Evolutionary conservation across 92 coral and sea anemone species (phyloP).

Genomic region (Porites rus): DNA sequence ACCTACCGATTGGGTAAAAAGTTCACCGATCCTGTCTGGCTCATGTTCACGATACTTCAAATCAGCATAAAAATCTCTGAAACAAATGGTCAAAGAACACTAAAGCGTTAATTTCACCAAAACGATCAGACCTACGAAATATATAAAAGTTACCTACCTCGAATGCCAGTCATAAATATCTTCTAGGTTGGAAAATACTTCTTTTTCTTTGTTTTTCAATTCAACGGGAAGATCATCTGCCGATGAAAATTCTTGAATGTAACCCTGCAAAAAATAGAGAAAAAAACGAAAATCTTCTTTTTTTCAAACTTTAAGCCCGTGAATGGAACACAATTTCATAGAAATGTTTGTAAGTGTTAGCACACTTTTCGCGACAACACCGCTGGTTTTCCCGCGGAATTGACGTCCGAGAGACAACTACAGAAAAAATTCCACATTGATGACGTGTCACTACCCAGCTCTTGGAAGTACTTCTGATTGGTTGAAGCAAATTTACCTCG

Average conservation of each 20-base stretch:
- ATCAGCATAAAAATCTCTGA: slow-evolving; percentile 67
- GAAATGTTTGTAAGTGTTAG: too few relatives aligned
- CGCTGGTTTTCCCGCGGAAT: too few relatives aligned
- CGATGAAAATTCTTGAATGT: slow-evolving; percentile 66
- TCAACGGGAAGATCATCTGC: slow-evolving; percentile 69
- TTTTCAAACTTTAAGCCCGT: background rate
- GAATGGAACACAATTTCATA: too few relatives aligned
- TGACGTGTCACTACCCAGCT: too few relatives aligned
- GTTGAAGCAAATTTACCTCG: too few relatives aligned
- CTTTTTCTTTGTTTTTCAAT: slow-evolving; percentile 74
- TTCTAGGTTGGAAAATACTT: slow-evolving; percentile 76
- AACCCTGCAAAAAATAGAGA: slow-evolving; percentile 60
- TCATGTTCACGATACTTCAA: slow-evolving; percentile 79
- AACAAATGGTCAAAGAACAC: background rate
- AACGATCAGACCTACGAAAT: background rate
- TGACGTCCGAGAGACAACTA: too few relatives aligned
- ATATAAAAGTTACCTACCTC: slow-evolving; percentile 45
- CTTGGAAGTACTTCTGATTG: too few relatives aligned
- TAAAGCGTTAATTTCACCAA: background rate
- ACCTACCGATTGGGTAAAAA: slow-evolving; percentile 56
- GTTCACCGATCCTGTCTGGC: slow-evolving; percentile 76
- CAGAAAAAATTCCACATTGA: too few relatives aligned
- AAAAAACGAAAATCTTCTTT: background rate
- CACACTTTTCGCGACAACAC: too few relatives aligned
- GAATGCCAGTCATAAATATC: slow-evolving; percentile 89